Evolutionary conservation across 2,113 vertebrate species (phyloP).

Genomic region (Eulemur macaco): DNA sequence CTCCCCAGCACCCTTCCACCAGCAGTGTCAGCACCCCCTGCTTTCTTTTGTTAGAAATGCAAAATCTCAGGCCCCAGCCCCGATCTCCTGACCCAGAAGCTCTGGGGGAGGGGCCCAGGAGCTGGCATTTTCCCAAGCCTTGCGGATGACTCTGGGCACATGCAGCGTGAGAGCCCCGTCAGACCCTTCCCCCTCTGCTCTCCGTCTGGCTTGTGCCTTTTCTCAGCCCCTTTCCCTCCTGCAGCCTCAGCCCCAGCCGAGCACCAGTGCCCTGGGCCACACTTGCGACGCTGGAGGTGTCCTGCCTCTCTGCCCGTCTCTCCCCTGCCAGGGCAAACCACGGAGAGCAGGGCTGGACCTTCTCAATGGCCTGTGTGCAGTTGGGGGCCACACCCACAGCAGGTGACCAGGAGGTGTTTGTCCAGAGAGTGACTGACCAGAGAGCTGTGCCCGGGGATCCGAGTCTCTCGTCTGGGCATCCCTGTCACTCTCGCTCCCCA

Average conservation of each 20-base stretch:
- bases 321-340: background rate
- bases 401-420: background rate
- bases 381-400: rapidly evolving
- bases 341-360: background rate
- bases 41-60: background rate
- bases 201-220: background rate
- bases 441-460: background rate
- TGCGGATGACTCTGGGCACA: background rate
- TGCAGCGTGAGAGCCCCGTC: too few relatives aligned
- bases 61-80: background rate
- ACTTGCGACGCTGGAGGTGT: background rate
- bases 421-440: background rate
- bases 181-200: background rate
- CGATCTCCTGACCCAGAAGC: background rate
- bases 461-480: background rate
- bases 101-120: background rate
- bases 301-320: background rate
- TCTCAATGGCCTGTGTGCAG: too few relatives aligned
- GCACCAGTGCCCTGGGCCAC: background rate
- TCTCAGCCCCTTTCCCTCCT: background rate
- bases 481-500: background rate
- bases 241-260: background rate
- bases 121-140: background rate
- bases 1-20: background rate
- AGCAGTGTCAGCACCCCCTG: background rate